Evolutionary conservation across 2,888 invertebrate genomes (phyloP).

Genomic region (Dendrolimus houi): DNA sequence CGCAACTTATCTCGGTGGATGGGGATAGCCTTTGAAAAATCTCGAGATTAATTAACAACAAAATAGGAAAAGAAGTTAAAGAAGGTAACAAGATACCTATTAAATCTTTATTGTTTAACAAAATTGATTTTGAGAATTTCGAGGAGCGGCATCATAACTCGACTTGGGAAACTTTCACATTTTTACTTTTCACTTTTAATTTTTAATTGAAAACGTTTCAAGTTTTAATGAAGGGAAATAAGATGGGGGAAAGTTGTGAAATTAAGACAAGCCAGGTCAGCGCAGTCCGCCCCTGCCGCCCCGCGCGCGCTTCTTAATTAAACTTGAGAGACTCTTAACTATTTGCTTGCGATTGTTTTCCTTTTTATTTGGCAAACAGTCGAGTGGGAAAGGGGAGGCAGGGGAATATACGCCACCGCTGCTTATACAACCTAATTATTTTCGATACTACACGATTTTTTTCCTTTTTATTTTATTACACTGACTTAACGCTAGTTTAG

Average conservation of each 20-base stretch:
- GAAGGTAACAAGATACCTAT: neutral
- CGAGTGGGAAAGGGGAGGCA: neutral
- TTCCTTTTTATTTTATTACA: no score
- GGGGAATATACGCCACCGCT: no score
- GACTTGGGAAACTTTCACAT: neutral
- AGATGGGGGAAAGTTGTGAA: constrained; percentile 21
- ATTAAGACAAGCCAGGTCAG: neutral
- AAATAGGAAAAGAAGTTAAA: neutral
- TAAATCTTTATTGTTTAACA: neutral
- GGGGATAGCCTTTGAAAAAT: neutral
- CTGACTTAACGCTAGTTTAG: no score
- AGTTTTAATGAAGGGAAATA: constrained; percentile 51
- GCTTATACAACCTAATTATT: no score
- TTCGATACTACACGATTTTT: no score
- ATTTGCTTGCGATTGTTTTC: neutral
- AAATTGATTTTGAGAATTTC: neutral
- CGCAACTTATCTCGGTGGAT: no score
- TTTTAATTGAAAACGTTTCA: constrained; percentile 53
- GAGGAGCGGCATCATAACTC: neutral
- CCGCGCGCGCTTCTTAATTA: neutral
- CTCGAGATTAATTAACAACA: neutral
- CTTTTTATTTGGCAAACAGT: neutral
- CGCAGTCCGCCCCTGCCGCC: neutral
- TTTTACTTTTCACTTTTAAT: constrained; percentile 16
- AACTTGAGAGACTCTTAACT: neutral